Conservation (phyloP, 1,140 invertebrate species). For the silkworm (Bombyx mori) region ASM3026992v2 NC_085111.1:15443501-15444000, state of each 20-base stretch:
- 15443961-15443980: too few species aligned
- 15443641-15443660: constrained; percentile 50
- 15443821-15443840: constrained; percentile 27
- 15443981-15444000: too few species aligned
- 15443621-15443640: constrained; percentile 27
- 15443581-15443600: too few species aligned
- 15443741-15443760: constrained; percentile 55
- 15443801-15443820: constrained; percentile 42
- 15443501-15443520: too few species aligned
- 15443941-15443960: too few species aligned
- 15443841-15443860: constrained; percentile 9
- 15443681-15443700: constrained; percentile 47
- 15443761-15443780: constrained; percentile 39
- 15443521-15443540: too few species aligned
- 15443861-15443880: constrained; percentile 1
- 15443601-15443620: neutral
- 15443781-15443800: constrained; percentile 35
- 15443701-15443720: constrained; percentile 50
- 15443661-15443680: constrained; percentile 67
- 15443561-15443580: too few species aligned
- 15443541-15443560: too few species aligned
- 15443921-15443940: too few species aligned
- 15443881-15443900: neutral
- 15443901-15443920: neutral
- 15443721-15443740: constrained; percentile 43